phyloP scores from a whole-genome alignment of 35 echinoderm and acorn worm genomes.

The Holothuria glaberrima region DNA sequence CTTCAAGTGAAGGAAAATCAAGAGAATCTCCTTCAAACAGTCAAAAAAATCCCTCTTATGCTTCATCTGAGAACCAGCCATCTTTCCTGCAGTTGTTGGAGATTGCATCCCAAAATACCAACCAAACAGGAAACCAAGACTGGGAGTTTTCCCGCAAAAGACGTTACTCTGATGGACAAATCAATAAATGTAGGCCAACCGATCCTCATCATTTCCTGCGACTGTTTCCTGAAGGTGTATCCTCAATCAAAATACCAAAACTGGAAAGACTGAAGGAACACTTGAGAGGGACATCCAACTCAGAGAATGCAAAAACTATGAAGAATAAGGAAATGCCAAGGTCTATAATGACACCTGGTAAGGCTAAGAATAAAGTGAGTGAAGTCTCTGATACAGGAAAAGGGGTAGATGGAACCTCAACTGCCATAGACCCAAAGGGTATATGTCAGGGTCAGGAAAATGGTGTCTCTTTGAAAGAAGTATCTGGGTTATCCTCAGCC shows the following conservation, averaged over 20 bases:
- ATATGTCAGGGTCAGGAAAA: too few species aligned
- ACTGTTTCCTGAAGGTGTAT: background rate
- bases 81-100: conserved; percentile 6
- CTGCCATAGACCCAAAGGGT: too few species aligned
- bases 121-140: background rate
- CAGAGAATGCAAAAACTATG: too few species aligned
- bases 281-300: background rate
- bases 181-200: background rate
- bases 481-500: too few species aligned
- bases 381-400: too few species aligned
- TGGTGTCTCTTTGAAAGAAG: too few species aligned
- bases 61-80: background rate
- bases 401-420: too few species aligned
- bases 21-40: background rate
- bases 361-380: too few species aligned
- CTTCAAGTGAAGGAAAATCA: background rate
- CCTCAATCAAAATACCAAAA: conserved; percentile 2
- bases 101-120: conserved; percentile 14
- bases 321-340: too few species aligned
- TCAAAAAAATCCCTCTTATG: background rate
- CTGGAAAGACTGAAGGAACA: background rate
- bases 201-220: background rate
- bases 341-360: too few species aligned
- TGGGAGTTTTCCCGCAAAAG: conserved; percentile 4
- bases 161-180: conserved; percentile 31